These are phyloP conservation scores for Tetropium fuscum DNA, from an alignment of 2,888 invertebrate species.

Conservation along the genomic window DNA sequence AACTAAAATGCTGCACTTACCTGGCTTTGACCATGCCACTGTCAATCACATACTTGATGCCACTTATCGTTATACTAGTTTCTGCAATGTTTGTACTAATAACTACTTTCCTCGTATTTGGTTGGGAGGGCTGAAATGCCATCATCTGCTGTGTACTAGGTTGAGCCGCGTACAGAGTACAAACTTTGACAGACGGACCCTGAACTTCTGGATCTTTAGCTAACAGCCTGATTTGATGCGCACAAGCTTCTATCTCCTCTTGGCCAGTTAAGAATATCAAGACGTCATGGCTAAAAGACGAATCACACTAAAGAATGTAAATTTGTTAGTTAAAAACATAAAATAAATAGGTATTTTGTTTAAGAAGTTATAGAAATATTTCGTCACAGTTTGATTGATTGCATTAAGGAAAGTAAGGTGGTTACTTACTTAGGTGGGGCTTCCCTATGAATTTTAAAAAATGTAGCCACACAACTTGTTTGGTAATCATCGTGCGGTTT, in stretches of 20 bases:
- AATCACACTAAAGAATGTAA: no score
- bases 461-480: constrained; percentile 84
- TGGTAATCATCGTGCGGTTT: constrained; percentile 86
- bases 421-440: constrained; percentile 80
- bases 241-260: constrained; percentile 94
- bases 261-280: constrained; percentile 95
- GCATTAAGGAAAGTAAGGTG: no score
- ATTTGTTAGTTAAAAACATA: no score
- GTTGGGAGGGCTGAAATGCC: constrained; percentile 82
- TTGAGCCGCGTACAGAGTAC: constrained; percentile 92
- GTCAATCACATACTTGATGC: constrained; percentile 92
- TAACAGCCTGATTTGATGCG: constrained; percentile 78
- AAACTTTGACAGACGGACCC: constrained; percentile 79
- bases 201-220: constrained; percentile 74
- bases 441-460: constrained; percentile 89
- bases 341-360: no score
- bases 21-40: constrained; percentile 92
- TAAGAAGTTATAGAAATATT: no score
- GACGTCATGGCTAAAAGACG: constrained; percentile 85
- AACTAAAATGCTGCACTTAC: constrained; percentile 61
- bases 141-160: constrained; percentile 88
- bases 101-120: constrained; percentile 88
- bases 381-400: no score
- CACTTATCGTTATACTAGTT: constrained; percentile 95
- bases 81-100: constrained; percentile 98